These are phyloP conservation scores for Pinna nobilis DNA, from an alignment of 1,140 invertebrate species.

Conservation along the genomic window DNA sequence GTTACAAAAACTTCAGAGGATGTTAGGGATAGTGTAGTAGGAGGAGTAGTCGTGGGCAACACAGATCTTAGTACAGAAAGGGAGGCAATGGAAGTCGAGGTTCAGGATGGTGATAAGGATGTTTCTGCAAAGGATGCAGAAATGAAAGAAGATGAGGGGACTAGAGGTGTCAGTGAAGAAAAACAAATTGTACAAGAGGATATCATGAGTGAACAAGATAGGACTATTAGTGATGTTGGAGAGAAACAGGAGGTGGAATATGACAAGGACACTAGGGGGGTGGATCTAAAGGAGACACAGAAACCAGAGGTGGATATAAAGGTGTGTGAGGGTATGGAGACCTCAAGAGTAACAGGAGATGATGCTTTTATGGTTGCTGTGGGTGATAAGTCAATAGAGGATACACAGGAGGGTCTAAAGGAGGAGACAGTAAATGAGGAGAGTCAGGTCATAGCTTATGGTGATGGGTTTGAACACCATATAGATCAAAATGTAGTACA, in stretches of 20 bases:
- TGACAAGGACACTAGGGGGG: constrained; percentile 9
- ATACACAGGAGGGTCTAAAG: neutral
- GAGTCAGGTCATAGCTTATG: neutral
- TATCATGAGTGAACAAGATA: neutral
- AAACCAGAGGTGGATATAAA: no score
- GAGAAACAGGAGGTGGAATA: neutral
- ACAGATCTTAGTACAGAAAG: neutral
- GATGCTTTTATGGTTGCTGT: neutral
- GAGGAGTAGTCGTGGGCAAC: neutral
- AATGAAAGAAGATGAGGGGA: neutral
- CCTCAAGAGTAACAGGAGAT: no score
- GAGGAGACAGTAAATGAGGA: neutral
- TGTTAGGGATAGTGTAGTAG: neutral
- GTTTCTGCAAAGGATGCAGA: neutral
- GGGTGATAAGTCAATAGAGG: neutral
- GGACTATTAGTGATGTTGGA: constrained; percentile 7
- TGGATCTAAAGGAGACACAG: no score
- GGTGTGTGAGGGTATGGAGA: neutral
- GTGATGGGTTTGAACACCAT: neutral
- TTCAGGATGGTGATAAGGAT: neutral
- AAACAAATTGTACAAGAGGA: neutral
- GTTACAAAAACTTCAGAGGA: neutral
- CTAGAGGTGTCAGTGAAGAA: neutral
- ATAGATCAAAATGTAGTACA: no score
- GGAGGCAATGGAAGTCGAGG: neutral